These are phyloP conservation scores for Ecdyonurus torrentis DNA, from an alignment of 2,888 invertebrate genomes.

Conservation along the genomic window DNA sequence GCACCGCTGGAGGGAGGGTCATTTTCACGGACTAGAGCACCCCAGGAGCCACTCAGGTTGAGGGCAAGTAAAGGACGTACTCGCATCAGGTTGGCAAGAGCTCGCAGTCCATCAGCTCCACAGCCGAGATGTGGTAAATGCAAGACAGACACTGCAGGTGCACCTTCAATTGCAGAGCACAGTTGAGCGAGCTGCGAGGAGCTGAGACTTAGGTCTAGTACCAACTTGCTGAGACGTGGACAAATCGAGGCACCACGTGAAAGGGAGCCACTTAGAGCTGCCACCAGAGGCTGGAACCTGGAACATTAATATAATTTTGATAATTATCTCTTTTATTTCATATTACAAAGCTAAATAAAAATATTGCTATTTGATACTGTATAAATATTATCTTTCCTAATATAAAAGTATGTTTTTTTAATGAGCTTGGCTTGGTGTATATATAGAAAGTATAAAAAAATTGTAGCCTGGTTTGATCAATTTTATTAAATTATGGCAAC, in stretches of 20 bases:
- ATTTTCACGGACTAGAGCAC: constrained; percentile 18
- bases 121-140: constrained; percentile 37
- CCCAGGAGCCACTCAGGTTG: constrained; percentile 34
- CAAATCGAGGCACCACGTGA: constrained; percentile 16
- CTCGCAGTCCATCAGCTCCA: constrained; percentile 33
- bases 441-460: no score
- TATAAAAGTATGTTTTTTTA: no score
- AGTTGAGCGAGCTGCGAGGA: constrained; percentile 34
- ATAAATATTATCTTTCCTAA: no score
- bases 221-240: constrained; percentile 28
- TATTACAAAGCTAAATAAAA: no score
- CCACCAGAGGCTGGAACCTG: constrained; percentile 34
- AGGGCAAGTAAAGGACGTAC: constrained; percentile 31
- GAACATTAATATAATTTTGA: constrained; percentile 12
- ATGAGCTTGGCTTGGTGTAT: no score
- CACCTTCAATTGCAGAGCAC: constrained; percentile 30
- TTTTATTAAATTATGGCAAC: no score
- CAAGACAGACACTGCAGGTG: constrained; percentile 31
- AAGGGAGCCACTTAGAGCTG: constrained; percentile 30
- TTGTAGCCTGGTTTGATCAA: no score
- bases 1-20: constrained; percentile 33
- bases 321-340: no score
- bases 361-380: no score
- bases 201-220: constrained; percentile 35
- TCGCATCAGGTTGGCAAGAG: constrained; percentile 31